Conservation (phyloP, 2,797 vertebrate genomes). For the Argyrosomus regius region DNA sequence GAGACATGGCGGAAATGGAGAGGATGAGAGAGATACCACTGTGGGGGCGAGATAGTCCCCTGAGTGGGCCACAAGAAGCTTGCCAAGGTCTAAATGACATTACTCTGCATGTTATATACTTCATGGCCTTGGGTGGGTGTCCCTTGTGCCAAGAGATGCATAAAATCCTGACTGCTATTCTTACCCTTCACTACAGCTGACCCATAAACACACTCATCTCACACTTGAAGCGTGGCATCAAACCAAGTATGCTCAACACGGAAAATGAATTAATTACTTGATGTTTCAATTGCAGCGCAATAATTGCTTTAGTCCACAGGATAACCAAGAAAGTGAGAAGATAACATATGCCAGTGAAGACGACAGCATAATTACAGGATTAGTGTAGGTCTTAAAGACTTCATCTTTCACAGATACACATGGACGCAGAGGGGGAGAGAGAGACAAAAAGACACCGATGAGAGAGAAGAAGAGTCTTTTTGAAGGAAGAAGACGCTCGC, state of each 20-base stretch:
- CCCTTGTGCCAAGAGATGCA: conserved; percentile 81
- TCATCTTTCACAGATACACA: conserved; percentile 69
- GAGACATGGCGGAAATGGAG: conserved; percentile 61
- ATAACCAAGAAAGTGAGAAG: conserved; percentile 77
- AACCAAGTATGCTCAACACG: conserved; percentile 89
- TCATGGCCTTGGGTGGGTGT: conserved; percentile 80
- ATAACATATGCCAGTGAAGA: conserved; percentile 84
- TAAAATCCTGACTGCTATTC: conserved; percentile 87
- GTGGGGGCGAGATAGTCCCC: conserved; percentile 77
- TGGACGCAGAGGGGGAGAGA: conserved; percentile 8
- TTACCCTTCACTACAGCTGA: conserved; percentile 88
- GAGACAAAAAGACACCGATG: conserved; percentile 9
- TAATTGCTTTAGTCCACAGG: conserved; percentile 82
- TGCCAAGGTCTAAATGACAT: conserved; percentile 87
- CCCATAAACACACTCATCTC: conserved; percentile 84
- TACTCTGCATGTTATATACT: conserved; percentile 82
- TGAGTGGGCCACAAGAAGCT: conserved; percentile 78
- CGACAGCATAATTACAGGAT: conserved; percentile 85
- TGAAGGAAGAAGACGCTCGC: conserved; percentile 22
- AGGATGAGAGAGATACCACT: conserved; percentile 69
- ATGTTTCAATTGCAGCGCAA: conserved; percentile 90
- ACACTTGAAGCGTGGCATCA: conserved; percentile 83
- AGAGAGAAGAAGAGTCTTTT: conserved; percentile 25
- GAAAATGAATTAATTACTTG: conserved; percentile 94
- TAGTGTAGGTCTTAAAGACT: conserved; percentile 78